phyloP scores from a whole-genome alignment of 2,113 vertebrate species.

The Pseudopipra pipra region DNA sequence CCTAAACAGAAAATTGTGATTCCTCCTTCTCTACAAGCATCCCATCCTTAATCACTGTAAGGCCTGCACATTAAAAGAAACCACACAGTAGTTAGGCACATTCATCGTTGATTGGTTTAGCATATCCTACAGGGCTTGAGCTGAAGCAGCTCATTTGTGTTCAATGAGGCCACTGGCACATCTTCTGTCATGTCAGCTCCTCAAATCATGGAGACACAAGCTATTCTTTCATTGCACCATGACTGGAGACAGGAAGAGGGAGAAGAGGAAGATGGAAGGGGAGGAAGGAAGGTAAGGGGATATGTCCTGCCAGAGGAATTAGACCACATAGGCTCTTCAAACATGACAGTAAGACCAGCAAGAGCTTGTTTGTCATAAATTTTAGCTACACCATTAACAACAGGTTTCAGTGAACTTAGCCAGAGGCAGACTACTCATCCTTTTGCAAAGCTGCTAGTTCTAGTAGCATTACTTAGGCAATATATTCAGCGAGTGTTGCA shows the following conservation, averaged over 20 bases:
- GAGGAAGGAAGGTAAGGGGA: not conserved
- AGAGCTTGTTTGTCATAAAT: not conserved
- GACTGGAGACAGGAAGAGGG: not conserved
- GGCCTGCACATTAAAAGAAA: not conserved
- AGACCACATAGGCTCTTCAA: not conserved
- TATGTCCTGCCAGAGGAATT: not conserved
- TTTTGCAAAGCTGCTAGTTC: not conserved
- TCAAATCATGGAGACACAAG: not conserved
- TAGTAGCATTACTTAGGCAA: not conserved
- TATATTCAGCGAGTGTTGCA: not conserved
- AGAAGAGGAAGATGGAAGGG: not conserved
- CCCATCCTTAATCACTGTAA: not conserved
- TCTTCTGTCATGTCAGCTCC: not conserved
- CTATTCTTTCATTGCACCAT: not conserved
- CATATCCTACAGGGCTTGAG: not conserved
- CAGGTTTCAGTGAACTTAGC: not conserved
- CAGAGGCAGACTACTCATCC: not conserved
- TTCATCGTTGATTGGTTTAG: not conserved
- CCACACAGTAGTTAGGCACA: not conserved
- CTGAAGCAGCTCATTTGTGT: not conserved
- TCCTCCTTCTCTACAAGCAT: not conserved
- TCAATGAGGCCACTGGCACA: rapidly evolving
- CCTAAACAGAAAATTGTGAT: not conserved
- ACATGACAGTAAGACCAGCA: not conserved
- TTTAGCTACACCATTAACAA: not conserved